Conservation (phyloP, 2,888 invertebrate species). For the Yponomeuta evonymella region DNA sequence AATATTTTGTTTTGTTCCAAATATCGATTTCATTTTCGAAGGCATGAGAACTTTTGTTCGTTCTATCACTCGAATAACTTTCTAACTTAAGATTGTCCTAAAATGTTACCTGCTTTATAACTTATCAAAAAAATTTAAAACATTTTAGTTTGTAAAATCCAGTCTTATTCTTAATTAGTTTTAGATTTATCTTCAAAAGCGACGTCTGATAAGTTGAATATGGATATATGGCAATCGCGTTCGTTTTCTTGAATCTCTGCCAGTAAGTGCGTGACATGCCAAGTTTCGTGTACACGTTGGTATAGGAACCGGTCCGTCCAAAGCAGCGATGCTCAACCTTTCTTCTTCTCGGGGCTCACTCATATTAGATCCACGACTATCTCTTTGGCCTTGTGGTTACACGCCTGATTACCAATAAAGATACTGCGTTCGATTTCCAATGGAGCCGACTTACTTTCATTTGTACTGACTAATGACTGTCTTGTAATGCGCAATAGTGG, state of each 20-base stretch:
- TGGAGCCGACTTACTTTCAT: too few species aligned
- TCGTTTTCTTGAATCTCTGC: not conserved
- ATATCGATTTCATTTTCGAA: constrained; percentile 6
- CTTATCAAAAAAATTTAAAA: not conserved
- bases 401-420: too few species aligned
- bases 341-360: too few species aligned
- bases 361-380: too few species aligned
- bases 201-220: not conserved
- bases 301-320: constrained; percentile 49
- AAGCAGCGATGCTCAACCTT: too few species aligned
- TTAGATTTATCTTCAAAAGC: too few species aligned
- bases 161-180: too few species aligned
- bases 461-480: too few species aligned
- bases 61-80: not conserved
- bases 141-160: too few species aligned
- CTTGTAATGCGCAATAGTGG: too few species aligned
- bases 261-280: constrained; percentile 26
- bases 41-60: not conserved
- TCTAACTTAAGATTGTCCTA: not conserved
- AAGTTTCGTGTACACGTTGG: constrained; percentile 40
- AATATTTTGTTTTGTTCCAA: not conserved
- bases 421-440: too few species aligned
- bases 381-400: too few species aligned
- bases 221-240: not conserved
- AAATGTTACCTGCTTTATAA: not conserved